These are phyloP conservation scores for Ctenicera cuprea DNA, from an alignment of 2,888 invertebrate genomes.

Conservation along the genomic window DNA sequence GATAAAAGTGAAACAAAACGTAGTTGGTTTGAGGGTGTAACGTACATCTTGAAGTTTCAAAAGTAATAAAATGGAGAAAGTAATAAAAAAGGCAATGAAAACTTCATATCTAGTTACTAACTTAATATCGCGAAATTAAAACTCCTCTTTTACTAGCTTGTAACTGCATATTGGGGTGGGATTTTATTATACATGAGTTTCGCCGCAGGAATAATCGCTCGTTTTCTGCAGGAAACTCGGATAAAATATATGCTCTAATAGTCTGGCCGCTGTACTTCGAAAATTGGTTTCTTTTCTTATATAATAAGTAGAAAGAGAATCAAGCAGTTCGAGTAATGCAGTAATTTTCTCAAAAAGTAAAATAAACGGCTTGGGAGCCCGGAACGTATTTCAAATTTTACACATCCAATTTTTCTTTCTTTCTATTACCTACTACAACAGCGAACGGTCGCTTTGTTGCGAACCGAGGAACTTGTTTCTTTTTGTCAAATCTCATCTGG, in stretches of 20 bases:
- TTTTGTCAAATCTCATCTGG: conserved; percentile 33
- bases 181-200: conserved; percentile 34
- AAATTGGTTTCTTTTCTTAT: conserved; percentile 40
- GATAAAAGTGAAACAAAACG: conserved; percentile 14
- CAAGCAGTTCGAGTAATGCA: conserved; percentile 24
- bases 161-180: conserved; percentile 32
- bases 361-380: conserved; percentile 30
- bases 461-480: conserved; percentile 24
- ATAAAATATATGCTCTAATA: conserved; percentile 31
- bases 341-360: conserved; percentile 33
- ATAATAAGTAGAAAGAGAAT: conserved; percentile 34
- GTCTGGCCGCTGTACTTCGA: conserved; percentile 26
- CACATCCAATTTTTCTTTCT: conserved; percentile 39
- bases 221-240: not conserved
- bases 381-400: conserved; percentile 37
- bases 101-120: conserved; percentile 54
- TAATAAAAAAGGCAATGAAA: conserved; percentile 61
- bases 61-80: conserved; percentile 63
- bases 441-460: conserved; percentile 33
- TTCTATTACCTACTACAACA: conserved; percentile 26
- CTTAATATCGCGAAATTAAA: conserved; percentile 33
- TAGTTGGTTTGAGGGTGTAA: not conserved
- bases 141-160: conserved; percentile 34
- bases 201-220: conserved; percentile 23
- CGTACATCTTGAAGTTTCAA: conserved; percentile 26